Evolutionary conservation across 2,113 vertebrate species (phyloP).

Genomic region (Oplegnathus fasciatus): DNA sequence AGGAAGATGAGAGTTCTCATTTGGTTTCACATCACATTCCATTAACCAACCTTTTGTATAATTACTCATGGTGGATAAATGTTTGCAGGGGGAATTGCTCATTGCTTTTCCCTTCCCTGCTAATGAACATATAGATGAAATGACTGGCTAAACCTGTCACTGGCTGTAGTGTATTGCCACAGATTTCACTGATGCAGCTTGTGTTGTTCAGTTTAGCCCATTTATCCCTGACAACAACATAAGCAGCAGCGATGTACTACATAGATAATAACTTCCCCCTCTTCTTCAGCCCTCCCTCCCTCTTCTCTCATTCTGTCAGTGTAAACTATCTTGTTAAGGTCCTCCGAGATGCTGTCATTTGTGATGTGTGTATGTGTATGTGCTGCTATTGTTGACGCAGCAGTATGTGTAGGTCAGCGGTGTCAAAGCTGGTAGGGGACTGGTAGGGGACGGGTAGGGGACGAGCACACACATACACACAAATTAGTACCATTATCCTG

Average conservation of each 20-base stretch:
- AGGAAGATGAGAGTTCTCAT: slow-evolving; percentile 34
- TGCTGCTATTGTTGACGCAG: slow-evolving; percentile 71
- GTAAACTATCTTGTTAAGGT: slow-evolving; percentile 67
- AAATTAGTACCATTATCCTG: slow-evolving; percentile 74
- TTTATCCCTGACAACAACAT: slow-evolving; percentile 59
- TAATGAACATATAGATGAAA: slow-evolving; percentile 53
- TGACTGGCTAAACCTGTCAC: slow-evolving; percentile 29
- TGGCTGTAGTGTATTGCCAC: slow-evolving; percentile 15
- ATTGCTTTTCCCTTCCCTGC: neutral
- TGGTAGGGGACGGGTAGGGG: slow-evolving; percentile 56
- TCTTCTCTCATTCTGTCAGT: slow-evolving; percentile 31
- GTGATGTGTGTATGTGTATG: slow-evolving; percentile 47
- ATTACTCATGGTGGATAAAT: slow-evolving; percentile 61
- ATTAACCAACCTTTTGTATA: slow-evolving; percentile 53
- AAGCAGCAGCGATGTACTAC: slow-evolving; percentile 40
- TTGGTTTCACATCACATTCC: slow-evolving; percentile 56
- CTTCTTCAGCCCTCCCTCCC: neutral
- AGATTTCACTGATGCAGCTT: slow-evolving; percentile 36
- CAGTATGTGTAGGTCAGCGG: slow-evolving; percentile 67
- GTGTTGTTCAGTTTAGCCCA: slow-evolving; percentile 45
- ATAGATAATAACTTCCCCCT: slow-evolving; percentile 45
- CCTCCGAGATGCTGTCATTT: slow-evolving; percentile 50
- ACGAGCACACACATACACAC: slow-evolving; percentile 64
- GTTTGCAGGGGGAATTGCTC: slow-evolving; percentile 44
- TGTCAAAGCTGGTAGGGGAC: slow-evolving; percentile 64